Conservation (phyloP, 2,888 invertebrate genomes). For the Acronicta aceris region DNA sequence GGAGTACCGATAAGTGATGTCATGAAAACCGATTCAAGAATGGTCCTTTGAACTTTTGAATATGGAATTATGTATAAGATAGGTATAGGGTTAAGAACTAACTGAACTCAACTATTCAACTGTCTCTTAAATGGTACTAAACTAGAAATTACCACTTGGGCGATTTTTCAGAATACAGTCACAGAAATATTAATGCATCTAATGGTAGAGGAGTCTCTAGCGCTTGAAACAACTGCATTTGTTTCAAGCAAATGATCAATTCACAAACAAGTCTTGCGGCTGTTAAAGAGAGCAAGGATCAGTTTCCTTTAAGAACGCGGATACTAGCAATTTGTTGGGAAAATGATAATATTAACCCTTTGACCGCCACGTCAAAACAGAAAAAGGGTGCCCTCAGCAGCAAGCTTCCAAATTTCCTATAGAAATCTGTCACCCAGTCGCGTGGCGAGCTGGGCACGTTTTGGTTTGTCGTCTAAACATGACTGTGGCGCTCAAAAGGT, state of each 20-base stretch:
- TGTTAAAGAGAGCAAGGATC: conserved; percentile 11
- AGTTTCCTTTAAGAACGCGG: conserved; percentile 35
- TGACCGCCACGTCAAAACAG: too few species aligned
- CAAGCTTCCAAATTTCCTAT: too few species aligned
- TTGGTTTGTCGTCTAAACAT: too few species aligned
- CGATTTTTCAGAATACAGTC: not conserved
- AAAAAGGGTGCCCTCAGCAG: too few species aligned
- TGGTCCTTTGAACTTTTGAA: conserved; percentile 13
- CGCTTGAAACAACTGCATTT: not conserved
- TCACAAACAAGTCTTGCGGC: conserved; percentile 5
- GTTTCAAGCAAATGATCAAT: conserved; percentile 24
- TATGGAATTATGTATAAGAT: conserved; percentile 7
- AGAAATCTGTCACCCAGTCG: too few species aligned
- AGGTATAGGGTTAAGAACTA: too few species aligned
- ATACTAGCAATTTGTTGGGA: conserved; percentile 19
- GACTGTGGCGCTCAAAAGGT: too few species aligned
- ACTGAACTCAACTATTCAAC: too few species aligned
- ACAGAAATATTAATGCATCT: not conserved
- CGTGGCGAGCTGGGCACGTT: too few species aligned
- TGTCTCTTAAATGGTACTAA: not conserved
- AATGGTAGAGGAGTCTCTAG: not conserved
- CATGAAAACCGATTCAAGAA: conserved; percentile 30
- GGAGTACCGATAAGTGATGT: conserved; percentile 29
- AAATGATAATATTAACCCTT: conserved; percentile 6
- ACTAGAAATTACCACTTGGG: not conserved